Conservation (phyloP, 1,140 invertebrate genomes). For the Melitaea cinxia region DNA sequence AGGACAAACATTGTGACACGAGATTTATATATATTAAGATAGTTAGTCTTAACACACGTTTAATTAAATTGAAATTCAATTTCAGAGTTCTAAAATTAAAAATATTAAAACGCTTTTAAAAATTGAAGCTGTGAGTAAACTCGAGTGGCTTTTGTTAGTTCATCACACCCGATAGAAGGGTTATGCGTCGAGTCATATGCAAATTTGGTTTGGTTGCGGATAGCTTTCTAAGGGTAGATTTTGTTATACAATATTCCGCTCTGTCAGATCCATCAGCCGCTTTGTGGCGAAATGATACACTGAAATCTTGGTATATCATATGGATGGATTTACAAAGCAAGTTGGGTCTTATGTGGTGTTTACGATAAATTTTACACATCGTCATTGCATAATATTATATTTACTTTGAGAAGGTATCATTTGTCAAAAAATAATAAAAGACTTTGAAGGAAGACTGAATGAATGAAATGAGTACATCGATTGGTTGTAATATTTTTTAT, state of each 20-base stretch:
- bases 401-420: too few relatives aligned
- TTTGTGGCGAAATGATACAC: constrained; percentile 27
- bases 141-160: not conserved
- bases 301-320: constrained; percentile 13
- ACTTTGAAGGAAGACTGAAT: too few relatives aligned
- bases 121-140: not conserved
- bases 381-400: not conserved
- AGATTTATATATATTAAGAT: too few relatives aligned
- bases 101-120: not conserved
- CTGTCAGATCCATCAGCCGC: constrained; percentile 21
- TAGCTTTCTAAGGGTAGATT: constrained; percentile 32
- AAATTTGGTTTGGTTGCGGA: constrained; percentile 29
- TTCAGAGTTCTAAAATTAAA: not conserved
- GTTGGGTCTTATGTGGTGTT: not conserved
- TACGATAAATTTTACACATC: not conserved
- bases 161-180: constrained; percentile 15
- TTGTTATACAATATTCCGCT: constrained; percentile 30
- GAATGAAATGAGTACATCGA: too few relatives aligned
- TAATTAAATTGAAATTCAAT: too few relatives aligned
- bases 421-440: too few relatives aligned
- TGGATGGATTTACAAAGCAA: constrained; percentile 4
- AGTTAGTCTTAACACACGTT: too few relatives aligned
- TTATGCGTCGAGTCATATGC: constrained; percentile 31
- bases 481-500: too few relatives aligned
- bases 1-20: too few relatives aligned